Evolutionary conservation across 2,113 vertebrate species (phyloP).

Genomic region (Mesocricetus auratus): DNA sequence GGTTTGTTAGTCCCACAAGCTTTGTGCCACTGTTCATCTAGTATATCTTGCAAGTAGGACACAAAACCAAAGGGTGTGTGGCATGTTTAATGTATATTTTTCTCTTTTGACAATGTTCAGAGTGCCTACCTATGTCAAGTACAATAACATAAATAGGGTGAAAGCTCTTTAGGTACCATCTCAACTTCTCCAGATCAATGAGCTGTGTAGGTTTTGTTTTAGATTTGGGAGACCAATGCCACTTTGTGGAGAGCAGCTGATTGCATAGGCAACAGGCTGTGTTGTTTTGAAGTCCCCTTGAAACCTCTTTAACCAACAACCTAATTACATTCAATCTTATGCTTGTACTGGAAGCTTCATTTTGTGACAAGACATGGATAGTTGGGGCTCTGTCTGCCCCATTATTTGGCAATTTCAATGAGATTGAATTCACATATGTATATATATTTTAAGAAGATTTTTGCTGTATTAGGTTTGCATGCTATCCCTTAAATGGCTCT

Average conservation of each 20-base stretch:
- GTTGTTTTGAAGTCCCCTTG: background rate
- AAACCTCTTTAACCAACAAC: background rate
- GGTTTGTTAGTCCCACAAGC: too few relatives aligned
- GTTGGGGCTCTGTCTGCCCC: background rate
- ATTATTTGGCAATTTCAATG: background rate
- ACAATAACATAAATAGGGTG: background rate
- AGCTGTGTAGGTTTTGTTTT: background rate
- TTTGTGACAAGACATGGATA: background rate
- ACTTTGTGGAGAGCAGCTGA: too few relatives aligned
- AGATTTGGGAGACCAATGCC: background rate
- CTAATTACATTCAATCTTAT: background rate
- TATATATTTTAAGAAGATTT: background rate
- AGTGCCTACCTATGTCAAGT: background rate
- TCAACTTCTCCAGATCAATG: background rate
- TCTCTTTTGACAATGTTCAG: too few relatives aligned
- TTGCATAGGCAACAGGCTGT: accelerated
- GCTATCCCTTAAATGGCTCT: background rate
- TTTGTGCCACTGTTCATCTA: too few relatives aligned
- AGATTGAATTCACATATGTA: background rate
- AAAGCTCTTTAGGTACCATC: background rate
- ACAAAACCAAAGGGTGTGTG: background rate
- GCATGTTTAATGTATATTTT: background rate
- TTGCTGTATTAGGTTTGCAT: background rate
- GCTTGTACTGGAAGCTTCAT: background rate
- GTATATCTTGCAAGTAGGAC: background rate